A percentile compares a stretch with the other conserved stretches of the same genome.
phyloP scores from a whole-genome alignment of 2,888 invertebrate species.

The Himalopsyche anomala region DNA sequence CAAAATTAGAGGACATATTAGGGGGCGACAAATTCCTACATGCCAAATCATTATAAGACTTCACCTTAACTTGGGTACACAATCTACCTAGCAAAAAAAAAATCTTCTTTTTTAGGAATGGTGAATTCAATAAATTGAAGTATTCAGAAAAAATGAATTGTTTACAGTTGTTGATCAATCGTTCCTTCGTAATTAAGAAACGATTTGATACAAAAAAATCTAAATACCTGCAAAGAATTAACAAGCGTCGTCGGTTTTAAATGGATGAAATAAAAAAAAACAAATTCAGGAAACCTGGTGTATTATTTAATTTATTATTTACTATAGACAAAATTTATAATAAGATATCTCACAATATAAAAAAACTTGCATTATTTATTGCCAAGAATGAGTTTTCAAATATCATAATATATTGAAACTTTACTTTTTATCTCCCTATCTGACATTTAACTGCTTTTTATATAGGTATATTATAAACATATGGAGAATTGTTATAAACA shows the following conservation, averaged over 20 bases:
- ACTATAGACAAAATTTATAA: conserved; percentile 29
- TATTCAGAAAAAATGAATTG: no score
- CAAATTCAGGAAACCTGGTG: background rate
- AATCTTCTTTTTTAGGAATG: no score
- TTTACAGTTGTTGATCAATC: no score
- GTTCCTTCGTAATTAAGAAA: no score
- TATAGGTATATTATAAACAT: conserved; percentile 73
- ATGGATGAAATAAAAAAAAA: background rate
- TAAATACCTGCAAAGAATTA: no score
- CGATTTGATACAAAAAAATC: no score
- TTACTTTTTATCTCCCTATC: background rate
- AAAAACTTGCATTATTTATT: background rate
- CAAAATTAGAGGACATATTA: no score
- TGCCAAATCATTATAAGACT: no score
- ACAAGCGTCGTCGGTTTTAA: background rate
- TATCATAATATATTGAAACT: background rate
- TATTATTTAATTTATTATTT: conserved; percentile 30
- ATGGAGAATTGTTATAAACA: conserved; percentile 70
- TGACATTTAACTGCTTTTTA: background rate
- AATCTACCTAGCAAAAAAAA: no score
- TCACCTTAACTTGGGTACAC: no score
- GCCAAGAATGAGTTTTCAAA: background rate
- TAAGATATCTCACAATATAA: conserved; percentile 32
- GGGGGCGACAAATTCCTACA: no score
- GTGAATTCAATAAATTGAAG: no score